phyloP scores from a whole-genome alignment of 1,140 invertebrate genomes.

The Drosophila prosaltans region DNA sequence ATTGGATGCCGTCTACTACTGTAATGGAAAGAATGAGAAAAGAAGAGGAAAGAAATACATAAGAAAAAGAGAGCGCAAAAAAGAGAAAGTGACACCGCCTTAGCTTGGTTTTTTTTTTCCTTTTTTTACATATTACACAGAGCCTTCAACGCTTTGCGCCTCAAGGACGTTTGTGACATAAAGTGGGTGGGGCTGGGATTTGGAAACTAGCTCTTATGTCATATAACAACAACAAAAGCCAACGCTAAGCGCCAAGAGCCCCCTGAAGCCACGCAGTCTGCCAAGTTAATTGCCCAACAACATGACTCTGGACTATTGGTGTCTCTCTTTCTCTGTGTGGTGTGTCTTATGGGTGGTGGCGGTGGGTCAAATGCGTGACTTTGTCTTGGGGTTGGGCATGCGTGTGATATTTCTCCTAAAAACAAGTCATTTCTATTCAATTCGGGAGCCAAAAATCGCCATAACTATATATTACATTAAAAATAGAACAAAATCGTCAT shows the following conservation, averaged over 20 bases:
- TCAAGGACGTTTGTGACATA: slow-evolving; percentile 53
- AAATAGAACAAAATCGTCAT: slow-evolving; percentile 1
- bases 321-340: not conserved
- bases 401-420: not conserved
- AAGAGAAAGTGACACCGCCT: slow-evolving; percentile 13
- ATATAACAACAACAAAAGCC: slow-evolving; percentile 19
- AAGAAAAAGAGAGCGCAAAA: not conserved
- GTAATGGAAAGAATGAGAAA: slow-evolving; percentile 5
- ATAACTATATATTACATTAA: not conserved
- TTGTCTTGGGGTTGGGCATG: slow-evolving; percentile 1
- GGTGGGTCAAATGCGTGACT: slow-evolving; percentile 28
- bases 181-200: slow-evolving; percentile 6
- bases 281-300: slow-evolving; percentile 51
- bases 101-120: slow-evolving; percentile 2
- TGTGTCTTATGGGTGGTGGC: slow-evolving; percentile 37
- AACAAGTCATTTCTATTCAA: not conserved
- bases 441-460: not conserved
- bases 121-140: not conserved
- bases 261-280: slow-evolving; percentile 53
- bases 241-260: slow-evolving; percentile 18
- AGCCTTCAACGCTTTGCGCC: slow-evolving; percentile 45
- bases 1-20: slow-evolving; percentile 14
- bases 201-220: slow-evolving; percentile 32
- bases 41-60: not conserved
- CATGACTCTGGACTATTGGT: slow-evolving; percentile 25